Conservation (phyloP, 1,140 invertebrate genomes). For the Teleogryllus occipitalis region DNA sequence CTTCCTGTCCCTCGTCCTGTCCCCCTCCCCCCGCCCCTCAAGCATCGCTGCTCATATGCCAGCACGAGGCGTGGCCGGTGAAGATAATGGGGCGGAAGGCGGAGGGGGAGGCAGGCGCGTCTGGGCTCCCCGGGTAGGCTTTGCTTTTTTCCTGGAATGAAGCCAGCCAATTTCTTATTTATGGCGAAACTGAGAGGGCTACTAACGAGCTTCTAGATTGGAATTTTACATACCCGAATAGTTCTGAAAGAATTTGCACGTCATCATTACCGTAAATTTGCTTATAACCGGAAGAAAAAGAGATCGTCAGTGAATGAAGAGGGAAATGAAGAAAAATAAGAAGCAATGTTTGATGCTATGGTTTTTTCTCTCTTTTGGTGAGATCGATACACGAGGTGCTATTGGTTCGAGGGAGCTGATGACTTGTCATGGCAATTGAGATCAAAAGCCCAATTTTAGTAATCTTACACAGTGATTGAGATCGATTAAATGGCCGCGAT, state of each 20-base stretch:
- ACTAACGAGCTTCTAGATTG: conserved; percentile 4
- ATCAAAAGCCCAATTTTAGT: too few species aligned
- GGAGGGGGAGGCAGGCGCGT: too few species aligned
- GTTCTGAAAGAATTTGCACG: background rate
- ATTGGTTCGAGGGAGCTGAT: too few species aligned
- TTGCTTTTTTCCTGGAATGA: background rate
- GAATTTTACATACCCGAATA: background rate
- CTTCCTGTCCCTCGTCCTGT: too few species aligned
- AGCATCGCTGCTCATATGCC: too few species aligned
- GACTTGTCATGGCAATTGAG: too few species aligned
- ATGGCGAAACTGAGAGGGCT: background rate
- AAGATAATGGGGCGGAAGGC: background rate
- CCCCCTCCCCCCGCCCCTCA: too few species aligned
- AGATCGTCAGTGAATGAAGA: background rate
- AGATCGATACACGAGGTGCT: too few species aligned
- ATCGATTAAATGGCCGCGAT: too few species aligned
- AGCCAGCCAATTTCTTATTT: background rate
- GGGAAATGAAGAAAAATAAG: background rate
- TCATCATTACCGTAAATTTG: background rate
- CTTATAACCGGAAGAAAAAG: background rate
- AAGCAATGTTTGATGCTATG: background rate
- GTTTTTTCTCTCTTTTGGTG: too few species aligned
- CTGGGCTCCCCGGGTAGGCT: too few species aligned
- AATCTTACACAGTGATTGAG: too few species aligned
- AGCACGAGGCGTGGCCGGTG: background rate